These are phyloP conservation scores for Dinothrombium tinctorium DNA, from an alignment of 1,140 invertebrate genomes.

Conservation along the genomic window DNA sequence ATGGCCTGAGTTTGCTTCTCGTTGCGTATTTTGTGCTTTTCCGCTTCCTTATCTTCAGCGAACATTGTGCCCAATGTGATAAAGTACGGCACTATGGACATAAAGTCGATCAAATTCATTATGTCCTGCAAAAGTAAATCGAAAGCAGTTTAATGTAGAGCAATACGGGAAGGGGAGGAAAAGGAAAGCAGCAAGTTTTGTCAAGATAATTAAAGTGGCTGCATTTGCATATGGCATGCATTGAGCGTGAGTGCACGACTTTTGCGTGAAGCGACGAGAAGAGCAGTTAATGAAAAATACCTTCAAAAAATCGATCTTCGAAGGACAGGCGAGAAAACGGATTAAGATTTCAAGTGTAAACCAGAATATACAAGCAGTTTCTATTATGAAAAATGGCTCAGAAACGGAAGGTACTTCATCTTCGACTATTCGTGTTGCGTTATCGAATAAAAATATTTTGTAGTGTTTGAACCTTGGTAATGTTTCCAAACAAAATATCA, in stretches of 20 bases:
- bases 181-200: not conserved
- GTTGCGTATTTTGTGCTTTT: not conserved
- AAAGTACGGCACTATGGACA: conserved; percentile 99
- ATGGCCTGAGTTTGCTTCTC: conserved; percentile 33
- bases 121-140: conserved; percentile 48
- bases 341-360: conserved; percentile 96
- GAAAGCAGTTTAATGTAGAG: no score
- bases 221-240: no score
- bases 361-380: conserved; percentile 49
- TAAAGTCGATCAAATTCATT: conserved; percentile 99
- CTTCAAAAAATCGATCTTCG: conserved; percentile 87
- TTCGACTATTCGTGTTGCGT: conserved; percentile 65
- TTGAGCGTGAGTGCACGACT: no score
- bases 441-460: conserved; percentile 82
- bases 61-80: conserved; percentile 94
- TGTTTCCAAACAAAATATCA: conserved; percentile 99
- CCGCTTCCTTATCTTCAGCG: conserved; percentile 61
- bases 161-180: conserved; percentile 51
- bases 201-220: no score
- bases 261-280: no score
- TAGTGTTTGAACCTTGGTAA: conserved; percentile 98
- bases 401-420: conserved; percentile 87
- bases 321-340: conserved; percentile 92
- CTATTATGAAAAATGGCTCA: conserved; percentile 93
- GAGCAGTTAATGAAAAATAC: no score